phyloP scores from a whole-genome alignment of 2,888 invertebrate genomes.

The Heteromurus nitidus region DNA sequence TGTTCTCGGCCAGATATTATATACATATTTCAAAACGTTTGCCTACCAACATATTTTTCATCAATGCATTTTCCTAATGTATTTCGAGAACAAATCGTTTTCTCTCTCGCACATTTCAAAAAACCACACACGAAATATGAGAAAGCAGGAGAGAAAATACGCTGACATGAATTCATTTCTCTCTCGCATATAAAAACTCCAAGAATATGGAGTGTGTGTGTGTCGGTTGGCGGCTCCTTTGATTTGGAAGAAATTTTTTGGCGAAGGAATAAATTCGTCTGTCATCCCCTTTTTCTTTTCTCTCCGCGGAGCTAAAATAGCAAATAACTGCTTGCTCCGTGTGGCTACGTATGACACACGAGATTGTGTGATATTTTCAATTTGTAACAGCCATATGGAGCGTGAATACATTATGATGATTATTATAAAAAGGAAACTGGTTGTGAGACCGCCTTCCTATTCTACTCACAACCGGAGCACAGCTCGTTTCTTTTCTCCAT shows the following conservation, averaged over 20 bases:
- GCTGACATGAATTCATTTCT: constrained; percentile 48
- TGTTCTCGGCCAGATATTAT: too few species aligned
- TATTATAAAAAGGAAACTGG: constrained; percentile 41
- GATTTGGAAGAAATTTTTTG: constrained; percentile 44
- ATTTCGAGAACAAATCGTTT: too few species aligned
- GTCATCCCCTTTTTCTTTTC: constrained; percentile 24
- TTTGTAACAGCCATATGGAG: constrained; percentile 51
- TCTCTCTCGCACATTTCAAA: too few species aligned
- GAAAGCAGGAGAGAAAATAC: not conserved
- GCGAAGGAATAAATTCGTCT: constrained; percentile 46
- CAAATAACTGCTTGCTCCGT: constrained; percentile 27
- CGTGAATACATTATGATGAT: constrained; percentile 59
- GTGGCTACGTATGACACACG: constrained; percentile 34
- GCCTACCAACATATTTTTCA: too few species aligned
- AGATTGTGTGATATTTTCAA: constrained; percentile 55
- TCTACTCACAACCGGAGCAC: constrained; percentile 4
- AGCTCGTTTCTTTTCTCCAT: not conserved
- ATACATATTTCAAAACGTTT: too few species aligned
- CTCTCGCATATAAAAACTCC: not conserved
- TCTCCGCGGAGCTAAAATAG: not conserved
- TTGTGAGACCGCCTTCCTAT: constrained; percentile 25
- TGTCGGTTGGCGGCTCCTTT: constrained; percentile 27
- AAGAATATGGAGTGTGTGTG: too few species aligned
- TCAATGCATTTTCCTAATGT: too few species aligned
- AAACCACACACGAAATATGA: too few species aligned